Conservation (phyloP, 2,797 vertebrate species). For the Gallirallus australis region DNA sequence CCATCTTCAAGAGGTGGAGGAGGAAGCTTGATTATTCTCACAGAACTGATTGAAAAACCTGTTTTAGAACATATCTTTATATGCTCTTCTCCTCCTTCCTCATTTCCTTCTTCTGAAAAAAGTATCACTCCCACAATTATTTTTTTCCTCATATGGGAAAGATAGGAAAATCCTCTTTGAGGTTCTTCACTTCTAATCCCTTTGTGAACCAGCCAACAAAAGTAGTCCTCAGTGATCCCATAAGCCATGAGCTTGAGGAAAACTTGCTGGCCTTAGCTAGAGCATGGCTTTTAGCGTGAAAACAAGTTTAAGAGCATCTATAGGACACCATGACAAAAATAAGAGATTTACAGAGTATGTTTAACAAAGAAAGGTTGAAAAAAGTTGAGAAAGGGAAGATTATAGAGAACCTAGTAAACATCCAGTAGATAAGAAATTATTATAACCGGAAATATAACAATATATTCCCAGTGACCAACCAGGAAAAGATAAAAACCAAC, state of each 20-base stretch:
- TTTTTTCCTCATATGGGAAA: neutral
- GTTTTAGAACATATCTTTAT: neutral
- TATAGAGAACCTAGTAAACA: neutral
- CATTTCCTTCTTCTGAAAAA: neutral
- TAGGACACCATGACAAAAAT: neutral
- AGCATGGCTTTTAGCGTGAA: neutral
- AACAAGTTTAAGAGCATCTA: neutral
- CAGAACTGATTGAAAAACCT: neutral
- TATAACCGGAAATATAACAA: neutral
- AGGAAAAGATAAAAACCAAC: neutral
- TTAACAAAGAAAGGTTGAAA: neutral
- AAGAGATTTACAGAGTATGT: neutral
- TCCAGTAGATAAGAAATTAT: neutral
- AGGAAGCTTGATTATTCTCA: neutral
- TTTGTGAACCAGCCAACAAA: neutral
- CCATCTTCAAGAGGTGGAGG: neutral
- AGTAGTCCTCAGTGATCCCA: neutral
- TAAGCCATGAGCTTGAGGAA: neutral
- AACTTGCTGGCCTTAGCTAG: neutral
- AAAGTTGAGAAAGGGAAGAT: neutral
- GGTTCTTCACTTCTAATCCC: neutral
- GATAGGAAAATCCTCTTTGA: neutral
- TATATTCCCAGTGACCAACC: neutral
- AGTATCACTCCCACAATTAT: neutral
- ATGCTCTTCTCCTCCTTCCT: neutral